Evolutionary conservation across 2,113 vertebrate genomes (phyloP), one percentile per base, ranked within the genome.

Genomic region (Corythoichthys intestinalis): DNA sequence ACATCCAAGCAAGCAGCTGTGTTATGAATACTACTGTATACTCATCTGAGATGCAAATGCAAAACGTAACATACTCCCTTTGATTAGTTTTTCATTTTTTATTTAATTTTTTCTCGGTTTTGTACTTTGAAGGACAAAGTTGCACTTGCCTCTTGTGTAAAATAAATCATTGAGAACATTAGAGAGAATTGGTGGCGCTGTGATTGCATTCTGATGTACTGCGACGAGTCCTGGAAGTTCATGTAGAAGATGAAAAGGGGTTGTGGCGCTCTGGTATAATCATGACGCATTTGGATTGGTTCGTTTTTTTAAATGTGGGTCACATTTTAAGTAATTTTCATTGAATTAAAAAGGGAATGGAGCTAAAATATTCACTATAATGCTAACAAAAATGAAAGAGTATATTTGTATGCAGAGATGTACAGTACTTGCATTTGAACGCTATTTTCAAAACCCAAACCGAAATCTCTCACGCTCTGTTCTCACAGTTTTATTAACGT

Each of bases 1-100:
- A 63, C 61, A 62, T 62, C n/a, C 9, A 44, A 62, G 59, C 59
- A 46, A 34, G 58, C 56, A 13, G n/a, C 2, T 52, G 56, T 69
- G 65, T 71, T 34, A 61, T 70, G 6, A 34, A 20, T 47, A 44
- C 20, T 28, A 28, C 20, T 28, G 20, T 44, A 47, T 62, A 34
- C 44, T 63, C 11, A 47, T 63, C n/a, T 34, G 44, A 63, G 44
- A 47, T 63, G 44, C 41, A 47, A 46, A 63, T 63, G n/a, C n/a
- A 46, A 13, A 63, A 6, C 20, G 2, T 35, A 13, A 63, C 20
- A 5, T 48, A 28, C 2, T 63, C 8, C 4, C 41, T 63, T 47
- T 63, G 17, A 41, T 62, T 39, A 6, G 2, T 11, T 41, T 38
- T 37, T 8, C 9, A 8, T 39, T 64, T 49, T 47, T 44, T 44